phyloP scores from a whole-genome alignment of 2,113 vertebrate species.

The Amphiprion percula region DNA sequence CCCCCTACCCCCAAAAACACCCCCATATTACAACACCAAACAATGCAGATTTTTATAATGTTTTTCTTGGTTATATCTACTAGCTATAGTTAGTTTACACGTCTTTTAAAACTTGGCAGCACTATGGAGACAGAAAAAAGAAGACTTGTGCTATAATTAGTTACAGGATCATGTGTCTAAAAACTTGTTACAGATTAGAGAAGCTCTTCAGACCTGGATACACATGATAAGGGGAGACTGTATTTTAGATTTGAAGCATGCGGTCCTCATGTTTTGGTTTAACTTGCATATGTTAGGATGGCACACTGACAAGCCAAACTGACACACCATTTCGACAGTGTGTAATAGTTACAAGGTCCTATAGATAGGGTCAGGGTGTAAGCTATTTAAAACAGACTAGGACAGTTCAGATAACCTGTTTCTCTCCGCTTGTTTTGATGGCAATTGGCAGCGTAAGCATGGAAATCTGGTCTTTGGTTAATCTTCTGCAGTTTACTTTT shows the following conservation, averaged over 20 bases:
- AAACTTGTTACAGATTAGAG: conserved; percentile 59
- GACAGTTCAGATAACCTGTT: conserved; percentile 57
- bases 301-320: conserved; percentile 64
- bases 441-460: conserved; percentile 83
- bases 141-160: conserved; percentile 84
- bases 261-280: conserved; percentile 61
- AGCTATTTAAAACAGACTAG: conserved; percentile 58
- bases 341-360: conserved; percentile 44
- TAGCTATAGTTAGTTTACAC: conserved; percentile 69
- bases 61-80: conserved; percentile 66
- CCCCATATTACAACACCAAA: conserved; percentile 83
- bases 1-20: conserved; percentile 81
- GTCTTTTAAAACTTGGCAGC: conserved; percentile 72
- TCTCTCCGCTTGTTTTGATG: conserved; percentile 80
- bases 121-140: conserved; percentile 75
- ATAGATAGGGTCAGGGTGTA: conserved; percentile 35
- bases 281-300: conserved; percentile 74
- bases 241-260: conserved; percentile 61
- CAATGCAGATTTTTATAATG: conserved; percentile 67
- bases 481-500: conserved; percentile 67
- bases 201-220: conserved; percentile 59
- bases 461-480: conserved; percentile 85
- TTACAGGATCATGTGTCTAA: conserved; percentile 71
- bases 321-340: conserved; percentile 45
- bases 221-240: conserved; percentile 28